Evolutionary conservation across 2,797 vertebrate genomes (phyloP), one percentile per base, ranked within the genome.

Genomic region (Gallinago solitaria): DNA sequence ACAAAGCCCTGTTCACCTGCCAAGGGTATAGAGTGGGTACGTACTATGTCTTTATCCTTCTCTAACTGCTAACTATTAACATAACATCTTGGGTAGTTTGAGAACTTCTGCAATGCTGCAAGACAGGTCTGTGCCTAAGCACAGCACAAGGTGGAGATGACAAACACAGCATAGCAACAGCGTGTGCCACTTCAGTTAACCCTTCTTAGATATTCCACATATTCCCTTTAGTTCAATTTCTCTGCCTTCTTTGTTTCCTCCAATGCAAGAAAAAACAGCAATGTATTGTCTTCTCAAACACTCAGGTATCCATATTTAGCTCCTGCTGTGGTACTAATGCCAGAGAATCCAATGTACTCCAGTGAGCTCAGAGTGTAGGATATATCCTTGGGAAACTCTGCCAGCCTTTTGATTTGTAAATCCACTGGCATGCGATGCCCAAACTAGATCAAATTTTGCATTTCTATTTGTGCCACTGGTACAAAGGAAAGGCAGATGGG

Each of bases 81-180:
- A 14, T 24, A 88, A 89, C 43, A 45, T 87, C 85, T 79, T 39
- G 78, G 53, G 45, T 39, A 77, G 87, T 64, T 25, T 59, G 86
- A 93, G 87, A 94, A 93, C 88, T 77, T 82, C 68, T 93, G 96
- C 54, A 96, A 96, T 95, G 94, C 81, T 95, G 94, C 93, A 95
- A 65, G 95, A 93, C 95, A 96, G 91, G 96, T 97, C 91, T 87
- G 88, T 77, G 68, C 71, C 74, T 61, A 64, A 93, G 88, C 87
- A 59, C 27, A 4, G 82, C 80, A 83, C 65, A 84, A 94, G 85
- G 83, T 70, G 91, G 93, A 87, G 94, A 90, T 3, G 53, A 87
- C 85, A 93, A 95, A 95, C 82, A 85, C 32, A 76, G 95, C 63
- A 61, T 8, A 94, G 90, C 77, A 82, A 50, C 47, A 74, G 77